Evolutionary conservation across 2,113 vertebrate species (phyloP), one percentile per base, ranked within the genome.

Genomic region (Acrocephalus arundinaceus): DNA sequence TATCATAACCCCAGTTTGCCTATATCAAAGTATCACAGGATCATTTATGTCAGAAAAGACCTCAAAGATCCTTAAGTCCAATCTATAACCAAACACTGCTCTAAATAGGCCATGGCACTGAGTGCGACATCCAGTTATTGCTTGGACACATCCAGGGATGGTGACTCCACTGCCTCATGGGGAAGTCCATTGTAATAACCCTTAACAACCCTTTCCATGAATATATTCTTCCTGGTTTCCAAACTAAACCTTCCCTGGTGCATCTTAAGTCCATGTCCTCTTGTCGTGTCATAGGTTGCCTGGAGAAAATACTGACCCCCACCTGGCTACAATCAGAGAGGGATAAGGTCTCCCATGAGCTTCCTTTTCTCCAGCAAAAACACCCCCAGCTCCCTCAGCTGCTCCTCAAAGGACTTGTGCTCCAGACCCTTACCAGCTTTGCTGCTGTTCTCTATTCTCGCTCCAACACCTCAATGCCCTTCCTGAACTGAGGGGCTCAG

Each of bases 391-490:
- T 80, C 54, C 22, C 13, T 74, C 82, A 33, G 31, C 35, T 35
- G 13, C 35, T 57, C 15, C 27, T 62, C 28, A 28, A 4, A 39
- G 48, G 10, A 28, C 10, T 24, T 27, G 55, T 39, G 39, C 0
- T 54, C 33, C 73, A 61, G 22, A n/a, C 16, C 24, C 20, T 46
- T 41, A 0, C 13, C 15, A 33, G 18, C 22, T 74, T 6, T 0
- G 0, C 0, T 55, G 25, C 10, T 2, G 13, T 39, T 33, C n/a
- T 67, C 46, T 49, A 19, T n/a, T 30, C 9, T 4, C 3, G 0
- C 27, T 68, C 41, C 54, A 43, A 41, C 3, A 0, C 13, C 27
- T 49, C 62, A 30, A 1, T 2, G 19, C 45, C 22, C 28, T 55
- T 74, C 22, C 0, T 68, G 22, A 0, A 49, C 3, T 43, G 68